Percentiles rank a stretch among this genome's conserved stretches.
phyloP scores from a whole-genome alignment of 2,888 invertebrate species.

The Poecilus cupreus region DNA sequence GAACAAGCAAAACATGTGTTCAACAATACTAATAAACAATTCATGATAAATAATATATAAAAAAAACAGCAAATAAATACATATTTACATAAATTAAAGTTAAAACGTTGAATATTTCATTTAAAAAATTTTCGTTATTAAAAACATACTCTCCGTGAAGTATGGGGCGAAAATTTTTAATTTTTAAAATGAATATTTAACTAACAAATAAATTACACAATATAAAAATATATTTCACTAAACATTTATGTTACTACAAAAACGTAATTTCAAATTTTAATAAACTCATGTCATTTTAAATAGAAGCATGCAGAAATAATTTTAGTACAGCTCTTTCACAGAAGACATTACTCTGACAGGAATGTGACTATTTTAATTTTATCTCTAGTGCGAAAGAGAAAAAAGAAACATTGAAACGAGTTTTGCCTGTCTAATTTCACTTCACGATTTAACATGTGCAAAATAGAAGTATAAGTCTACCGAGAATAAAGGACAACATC shows the following conservation, averaged over 20 bases:
- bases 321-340: not conserved
- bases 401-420: not conserved
- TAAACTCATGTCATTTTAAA: slow-evolving; percentile 12
- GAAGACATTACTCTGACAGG: not conserved
- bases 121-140: not conserved
- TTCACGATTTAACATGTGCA: slow-evolving; percentile 23
- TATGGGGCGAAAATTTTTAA: not conserved
- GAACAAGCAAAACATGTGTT: slow-evolving; percentile 23
- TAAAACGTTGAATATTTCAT: not conserved
- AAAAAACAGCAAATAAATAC: slow-evolving; percentile 33
- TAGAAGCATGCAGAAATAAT: not conserved
- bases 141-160: slow-evolving; percentile 1
- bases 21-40: not conserved
- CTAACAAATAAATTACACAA: slow-evolving; percentile 8
- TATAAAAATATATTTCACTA: slow-evolving; percentile 23
- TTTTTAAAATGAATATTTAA: slow-evolving; percentile 23
- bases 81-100: slow-evolving; percentile 4
- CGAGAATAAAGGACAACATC: slow-evolving; percentile 34
- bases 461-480: slow-evolving; percentile 24
- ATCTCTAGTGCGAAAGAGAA: not conserved
- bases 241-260: not conserved
- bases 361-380: not conserved
- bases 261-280: not conserved
- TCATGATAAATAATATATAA: not conserved
- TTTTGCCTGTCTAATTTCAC: slow-evolving; percentile 40